phyloP scores from a whole-genome alignment of 2,888 invertebrate species.

The Pyrrhia umbra region DNA sequence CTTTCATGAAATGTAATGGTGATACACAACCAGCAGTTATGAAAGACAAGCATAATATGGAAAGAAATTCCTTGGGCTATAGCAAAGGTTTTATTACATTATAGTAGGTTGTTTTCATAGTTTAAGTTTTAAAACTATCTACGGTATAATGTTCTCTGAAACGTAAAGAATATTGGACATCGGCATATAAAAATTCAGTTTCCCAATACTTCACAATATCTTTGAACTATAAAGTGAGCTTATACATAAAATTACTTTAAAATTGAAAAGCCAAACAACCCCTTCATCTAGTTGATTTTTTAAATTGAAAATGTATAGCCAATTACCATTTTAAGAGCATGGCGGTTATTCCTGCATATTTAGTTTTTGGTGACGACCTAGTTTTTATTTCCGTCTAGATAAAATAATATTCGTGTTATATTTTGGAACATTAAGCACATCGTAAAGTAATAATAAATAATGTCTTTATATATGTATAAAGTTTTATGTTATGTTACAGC shows the following conservation, averaged over 20 bases:
- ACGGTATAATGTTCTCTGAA: no score
- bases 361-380: constrained; percentile 2
- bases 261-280: background rate
- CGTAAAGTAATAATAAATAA: background rate
- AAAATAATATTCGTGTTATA: background rate
- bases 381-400: constrained; percentile 5
- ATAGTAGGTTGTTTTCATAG: no score
- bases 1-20: no score
- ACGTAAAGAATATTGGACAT: no score
- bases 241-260: background rate
- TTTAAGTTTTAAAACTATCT: no score
- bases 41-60: no score
- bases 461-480: constrained; percentile 1
- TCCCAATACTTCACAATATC: no score
- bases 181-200: no score
- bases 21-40: no score
- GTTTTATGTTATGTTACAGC: background rate
- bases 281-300: background rate
- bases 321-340: constrained; percentile 15
- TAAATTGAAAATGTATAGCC: constrained; percentile 13
- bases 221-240: no score
- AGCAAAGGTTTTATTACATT: no score
- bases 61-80: no score
- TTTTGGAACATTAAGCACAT: background rate
- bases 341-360: constrained; percentile 2